Conservation (phyloP, 2,888 invertebrate species). For the Nycteola revayana region DNA sequence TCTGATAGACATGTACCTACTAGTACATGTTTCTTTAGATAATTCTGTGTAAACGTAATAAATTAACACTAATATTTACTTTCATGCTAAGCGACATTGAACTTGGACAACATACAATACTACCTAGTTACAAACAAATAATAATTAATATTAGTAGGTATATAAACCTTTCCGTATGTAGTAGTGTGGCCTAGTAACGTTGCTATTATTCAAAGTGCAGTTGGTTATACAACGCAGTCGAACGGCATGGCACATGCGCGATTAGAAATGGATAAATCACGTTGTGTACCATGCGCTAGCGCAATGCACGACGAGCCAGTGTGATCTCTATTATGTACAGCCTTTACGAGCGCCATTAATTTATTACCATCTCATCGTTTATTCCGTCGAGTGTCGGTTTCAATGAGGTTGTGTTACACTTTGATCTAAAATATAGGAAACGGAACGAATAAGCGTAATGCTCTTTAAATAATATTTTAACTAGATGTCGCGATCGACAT, state of each 20-base stretch:
- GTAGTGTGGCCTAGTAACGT: conserved; percentile 32
- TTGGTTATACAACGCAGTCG: conserved; percentile 42
- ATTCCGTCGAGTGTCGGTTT: conserved; percentile 12
- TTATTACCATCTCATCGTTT: conserved; percentile 13
- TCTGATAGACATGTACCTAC: no score
- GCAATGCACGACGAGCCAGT: conserved; percentile 33
- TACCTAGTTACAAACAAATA: no score
- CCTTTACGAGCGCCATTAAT: conserved; percentile 26
- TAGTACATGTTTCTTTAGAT: no score
- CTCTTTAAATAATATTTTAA: no score
- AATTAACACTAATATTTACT: no score
- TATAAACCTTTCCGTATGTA: conserved; percentile 29
- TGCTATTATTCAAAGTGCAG: conserved; percentile 28
- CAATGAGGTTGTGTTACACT: conserved; percentile 7
- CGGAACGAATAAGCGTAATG: conserved; percentile 15
- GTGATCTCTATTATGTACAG: conserved; percentile 39
- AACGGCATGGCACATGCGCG: conserved; percentile 41
- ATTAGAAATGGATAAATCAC: conserved; percentile 61
- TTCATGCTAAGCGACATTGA: no score
- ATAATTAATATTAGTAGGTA: conserved; percentile 4
- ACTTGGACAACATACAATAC: no score
- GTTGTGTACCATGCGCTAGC: conserved; percentile 52
- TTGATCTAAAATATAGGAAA: conserved; percentile 10
- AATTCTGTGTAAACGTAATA: no score
- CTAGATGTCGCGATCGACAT: no score